phyloP scores from a whole-genome alignment of 2,113 vertebrate species.

The Euleptes europaea region DNA sequence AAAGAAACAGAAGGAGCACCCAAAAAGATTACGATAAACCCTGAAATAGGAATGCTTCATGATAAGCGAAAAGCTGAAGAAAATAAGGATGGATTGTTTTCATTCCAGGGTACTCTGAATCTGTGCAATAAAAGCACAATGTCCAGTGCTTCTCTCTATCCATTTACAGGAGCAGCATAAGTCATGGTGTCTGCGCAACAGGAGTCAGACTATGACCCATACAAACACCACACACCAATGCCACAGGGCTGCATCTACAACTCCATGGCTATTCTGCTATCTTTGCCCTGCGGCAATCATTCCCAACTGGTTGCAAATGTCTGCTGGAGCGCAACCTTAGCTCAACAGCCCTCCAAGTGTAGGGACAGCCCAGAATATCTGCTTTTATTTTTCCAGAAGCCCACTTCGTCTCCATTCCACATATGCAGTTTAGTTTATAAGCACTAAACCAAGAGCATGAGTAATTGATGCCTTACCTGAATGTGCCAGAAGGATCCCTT shows the following conservation, averaged over 20 bases:
- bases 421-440: background rate
- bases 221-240: too few species aligned
- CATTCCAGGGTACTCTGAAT: too few species aligned
- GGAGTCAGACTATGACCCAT: too few species aligned
- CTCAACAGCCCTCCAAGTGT: too few species aligned
- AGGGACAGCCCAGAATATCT: too few species aligned
- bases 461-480: background rate
- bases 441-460: background rate
- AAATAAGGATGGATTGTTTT: too few species aligned
- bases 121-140: background rate
- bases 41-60: constrained; percentile 9
- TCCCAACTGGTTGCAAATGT: too few species aligned
- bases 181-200: background rate
- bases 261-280: too few species aligned
- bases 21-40: background rate
- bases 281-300: too few species aligned
- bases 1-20: background rate
- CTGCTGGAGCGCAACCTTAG: too few species aligned
- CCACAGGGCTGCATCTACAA: too few species aligned
- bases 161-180: background rate
- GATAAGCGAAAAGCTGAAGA: constrained; percentile 38
- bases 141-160: background rate
- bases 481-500: background rate
- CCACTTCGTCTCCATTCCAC: background rate
- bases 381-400: background rate